These are phyloP conservation scores for Porphyrio hochstetteri DNA, from an alignment of 2,113 vertebrate genomes.

Conservation along the genomic window DNA sequence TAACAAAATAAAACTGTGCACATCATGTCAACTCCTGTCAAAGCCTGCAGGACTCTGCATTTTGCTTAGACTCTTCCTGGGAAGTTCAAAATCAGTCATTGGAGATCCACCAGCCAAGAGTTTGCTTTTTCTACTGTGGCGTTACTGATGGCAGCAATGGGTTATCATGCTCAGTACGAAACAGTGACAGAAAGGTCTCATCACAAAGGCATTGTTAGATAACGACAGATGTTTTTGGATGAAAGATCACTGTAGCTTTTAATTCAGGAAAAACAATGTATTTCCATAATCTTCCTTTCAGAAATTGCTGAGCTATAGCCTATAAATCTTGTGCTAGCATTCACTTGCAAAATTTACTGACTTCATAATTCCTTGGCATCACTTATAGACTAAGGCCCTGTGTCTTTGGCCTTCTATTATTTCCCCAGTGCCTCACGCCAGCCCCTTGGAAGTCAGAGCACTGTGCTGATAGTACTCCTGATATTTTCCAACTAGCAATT, in stretches of 20 bases:
- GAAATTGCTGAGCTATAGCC: background rate
- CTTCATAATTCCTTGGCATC: background rate
- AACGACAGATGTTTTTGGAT: background rate
- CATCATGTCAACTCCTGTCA: background rate
- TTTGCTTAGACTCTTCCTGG: background rate
- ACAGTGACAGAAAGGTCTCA: rapidly evolving
- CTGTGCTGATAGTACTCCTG: background rate
- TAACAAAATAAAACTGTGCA: background rate
- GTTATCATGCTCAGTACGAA: background rate
- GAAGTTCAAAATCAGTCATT: background rate
- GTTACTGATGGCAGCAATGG: background rate
- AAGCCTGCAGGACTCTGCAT: background rate
- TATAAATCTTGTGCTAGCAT: background rate
- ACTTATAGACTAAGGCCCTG: background rate
- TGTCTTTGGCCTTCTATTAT: background rate
- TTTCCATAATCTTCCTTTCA: background rate
- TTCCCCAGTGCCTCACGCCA: background rate
- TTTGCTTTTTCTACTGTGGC: background rate
- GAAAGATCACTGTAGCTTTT: background rate
- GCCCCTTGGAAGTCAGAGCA: background rate
- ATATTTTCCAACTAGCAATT: background rate
- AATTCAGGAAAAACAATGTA: background rate
- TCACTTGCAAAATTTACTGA: background rate
- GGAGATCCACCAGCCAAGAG: background rate
- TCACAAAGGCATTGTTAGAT: background rate